phyloP scores from a whole-genome alignment of 1,140 invertebrate genomes.

The Cydia pomonella region DNA sequence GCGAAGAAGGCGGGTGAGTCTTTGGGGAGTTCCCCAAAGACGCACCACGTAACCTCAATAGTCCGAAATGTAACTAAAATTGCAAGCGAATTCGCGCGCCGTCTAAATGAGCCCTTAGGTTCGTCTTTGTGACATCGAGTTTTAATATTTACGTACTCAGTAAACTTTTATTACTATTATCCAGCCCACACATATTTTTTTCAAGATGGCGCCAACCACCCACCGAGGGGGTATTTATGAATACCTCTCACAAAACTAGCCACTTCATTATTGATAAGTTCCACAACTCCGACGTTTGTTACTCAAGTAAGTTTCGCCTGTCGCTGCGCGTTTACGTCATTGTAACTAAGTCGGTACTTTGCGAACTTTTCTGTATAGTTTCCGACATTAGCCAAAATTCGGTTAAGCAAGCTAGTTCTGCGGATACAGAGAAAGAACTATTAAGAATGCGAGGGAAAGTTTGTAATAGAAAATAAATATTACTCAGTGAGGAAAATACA shows the following conservation, averaged over 20 bases:
- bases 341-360: constrained; percentile 6
- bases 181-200: not conserved
- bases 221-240: not conserved
- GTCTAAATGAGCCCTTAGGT: too few species aligned
- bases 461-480: not conserved
- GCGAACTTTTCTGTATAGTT: constrained; percentile 16
- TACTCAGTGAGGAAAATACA: too few species aligned
- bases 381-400: constrained; percentile 3
- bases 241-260: not conserved
- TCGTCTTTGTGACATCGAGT: too few species aligned
- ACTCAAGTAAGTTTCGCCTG: constrained; percentile 3
- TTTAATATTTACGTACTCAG: too few species aligned
- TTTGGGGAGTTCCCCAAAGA: too few species aligned
- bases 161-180: too few species aligned
- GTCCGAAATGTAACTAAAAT: too few species aligned
- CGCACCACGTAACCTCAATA: too few species aligned
- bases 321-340: constrained; percentile 13
- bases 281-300: constrained; percentile 8
- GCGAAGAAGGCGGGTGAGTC: too few species aligned
- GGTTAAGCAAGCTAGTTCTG: not conserved
- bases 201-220: not conserved
- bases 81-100: too few species aligned
- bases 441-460: not conserved
- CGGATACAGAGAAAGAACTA: not conserved
- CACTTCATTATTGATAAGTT: constrained; percentile 28